Conservation (phyloP, 1,140 invertebrate genomes). For the Zaprionus gabonicus region DNA sequence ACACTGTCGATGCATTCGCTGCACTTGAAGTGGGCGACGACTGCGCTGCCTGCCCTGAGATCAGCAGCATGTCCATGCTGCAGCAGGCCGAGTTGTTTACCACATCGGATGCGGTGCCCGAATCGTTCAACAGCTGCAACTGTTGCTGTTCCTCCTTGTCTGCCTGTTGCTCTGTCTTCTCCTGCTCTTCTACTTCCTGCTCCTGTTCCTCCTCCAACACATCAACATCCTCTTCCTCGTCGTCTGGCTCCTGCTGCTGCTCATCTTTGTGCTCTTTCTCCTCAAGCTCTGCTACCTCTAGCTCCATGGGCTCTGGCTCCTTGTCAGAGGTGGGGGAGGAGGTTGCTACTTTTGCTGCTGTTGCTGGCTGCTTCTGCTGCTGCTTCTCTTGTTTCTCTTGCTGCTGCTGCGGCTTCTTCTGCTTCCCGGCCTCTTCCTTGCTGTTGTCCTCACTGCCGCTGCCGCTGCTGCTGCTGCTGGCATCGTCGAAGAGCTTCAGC, state of each 20-base stretch:
- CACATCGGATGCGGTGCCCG: constrained; percentile 61
- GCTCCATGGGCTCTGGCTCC: not conserved
- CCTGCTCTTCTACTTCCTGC: constrained; percentile 19
- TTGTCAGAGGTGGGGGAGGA: not conserved
- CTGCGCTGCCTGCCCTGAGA: constrained; percentile 65
- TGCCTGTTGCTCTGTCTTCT: constrained; percentile 8
- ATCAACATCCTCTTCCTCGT: constrained; percentile 1
- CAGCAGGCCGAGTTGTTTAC: constrained; percentile 60
- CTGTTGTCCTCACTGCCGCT: constrained; percentile 10
- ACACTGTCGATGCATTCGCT: constrained; percentile 45
- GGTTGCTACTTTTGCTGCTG: not conserved
- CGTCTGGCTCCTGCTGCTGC: constrained; percentile 7
- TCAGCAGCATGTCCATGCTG: constrained; percentile 68
- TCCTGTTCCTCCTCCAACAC: constrained; percentile 40
- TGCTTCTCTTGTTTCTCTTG: not conserved
- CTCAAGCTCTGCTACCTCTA: not conserved
- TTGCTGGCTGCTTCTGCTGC: not conserved
- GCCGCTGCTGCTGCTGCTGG: constrained; percentile 2
- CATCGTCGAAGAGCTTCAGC: constrained; percentile 74
- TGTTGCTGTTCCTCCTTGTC: constrained; percentile 28
- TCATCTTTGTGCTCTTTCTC: constrained; percentile 17
- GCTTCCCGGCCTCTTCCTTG: not conserved
- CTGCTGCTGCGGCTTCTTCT: constrained; percentile 5
- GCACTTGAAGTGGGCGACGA: constrained; percentile 75
- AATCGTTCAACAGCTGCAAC: constrained; percentile 64